Conservation (phyloP, 2,888 invertebrate species). For the Adineta ricciae region DNA sequence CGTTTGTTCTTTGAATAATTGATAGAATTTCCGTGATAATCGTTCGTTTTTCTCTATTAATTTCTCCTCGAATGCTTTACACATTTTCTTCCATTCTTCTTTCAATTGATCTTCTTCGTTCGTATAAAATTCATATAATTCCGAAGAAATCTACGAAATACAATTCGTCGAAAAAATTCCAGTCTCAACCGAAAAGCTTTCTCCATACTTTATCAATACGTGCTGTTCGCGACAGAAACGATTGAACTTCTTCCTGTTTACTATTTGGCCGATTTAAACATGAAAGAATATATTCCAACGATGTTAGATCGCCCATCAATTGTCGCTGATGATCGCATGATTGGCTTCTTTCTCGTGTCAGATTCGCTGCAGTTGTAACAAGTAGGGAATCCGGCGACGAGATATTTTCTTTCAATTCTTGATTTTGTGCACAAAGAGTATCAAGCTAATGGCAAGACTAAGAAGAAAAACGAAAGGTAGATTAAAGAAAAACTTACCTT, state of each 20-base stretch:
- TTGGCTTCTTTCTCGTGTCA: not conserved
- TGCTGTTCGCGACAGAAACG: not conserved
- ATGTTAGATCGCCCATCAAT: not conserved
- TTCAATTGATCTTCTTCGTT: not conserved
- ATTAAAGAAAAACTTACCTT: not conserved
- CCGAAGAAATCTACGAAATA: not conserved
- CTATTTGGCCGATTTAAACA: not conserved
- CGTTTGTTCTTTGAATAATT: not conserved
- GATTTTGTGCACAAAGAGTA: not conserved
- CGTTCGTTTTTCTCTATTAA: not conserved
- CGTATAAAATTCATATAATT: not conserved
- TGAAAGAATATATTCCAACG: not conserved
- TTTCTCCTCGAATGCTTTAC: not conserved
- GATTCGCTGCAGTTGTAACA: not conserved
- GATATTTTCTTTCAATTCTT: not conserved
- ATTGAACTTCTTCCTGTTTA: not conserved
- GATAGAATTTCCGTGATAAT: constrained; percentile 6
- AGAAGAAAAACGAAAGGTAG: not conserved
- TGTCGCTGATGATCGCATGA: not conserved
- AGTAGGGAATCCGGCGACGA: not conserved
- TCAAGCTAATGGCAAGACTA: not conserved
- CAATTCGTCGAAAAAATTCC: not conserved
- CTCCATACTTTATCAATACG: not conserved
- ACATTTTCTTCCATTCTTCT: not conserved
- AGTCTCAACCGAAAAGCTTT: not conserved